Conservation (phyloP, 2,797 vertebrate species). For the Antennarius maculatus region DNA sequence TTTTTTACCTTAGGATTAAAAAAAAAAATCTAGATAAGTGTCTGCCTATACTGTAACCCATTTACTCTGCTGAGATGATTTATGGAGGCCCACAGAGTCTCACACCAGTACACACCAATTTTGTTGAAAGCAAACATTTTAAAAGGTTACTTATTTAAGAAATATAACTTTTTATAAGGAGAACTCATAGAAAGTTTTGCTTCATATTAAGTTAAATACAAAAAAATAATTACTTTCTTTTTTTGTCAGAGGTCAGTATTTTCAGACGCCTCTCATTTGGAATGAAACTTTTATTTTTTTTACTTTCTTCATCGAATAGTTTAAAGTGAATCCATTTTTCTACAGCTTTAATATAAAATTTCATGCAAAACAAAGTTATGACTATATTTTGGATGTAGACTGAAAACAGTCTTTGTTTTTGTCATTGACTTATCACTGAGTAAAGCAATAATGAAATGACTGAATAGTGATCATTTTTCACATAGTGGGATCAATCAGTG, state of each 20-base stretch:
- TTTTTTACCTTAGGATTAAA: constrained; percentile 26
- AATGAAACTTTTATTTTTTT: constrained; percentile 10
- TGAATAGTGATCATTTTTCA: not conserved
- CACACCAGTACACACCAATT: constrained; percentile 8
- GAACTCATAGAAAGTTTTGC: constrained; percentile 12
- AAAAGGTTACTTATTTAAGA: constrained; percentile 10
- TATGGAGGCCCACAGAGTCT: constrained; percentile 43
- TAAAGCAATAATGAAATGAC: constrained; percentile 34
- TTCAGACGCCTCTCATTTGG: constrained; percentile 32
- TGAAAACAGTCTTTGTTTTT: constrained; percentile 35
- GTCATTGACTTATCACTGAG: not conserved
- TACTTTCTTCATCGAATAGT: constrained; percentile 17
- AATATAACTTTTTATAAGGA: constrained; percentile 35
- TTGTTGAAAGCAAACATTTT: constrained; percentile 47
- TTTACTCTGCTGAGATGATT: constrained; percentile 43
- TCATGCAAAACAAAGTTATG: constrained; percentile 10
- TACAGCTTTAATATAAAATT: constrained; percentile 39
- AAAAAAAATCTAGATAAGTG: constrained; percentile 5
- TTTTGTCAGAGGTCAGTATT: constrained; percentile 43
- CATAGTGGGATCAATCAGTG: not conserved
- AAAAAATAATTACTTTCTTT: not conserved
- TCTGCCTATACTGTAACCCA: constrained; percentile 35
- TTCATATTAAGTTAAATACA: constrained; percentile 33
- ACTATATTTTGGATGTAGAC: constrained; percentile 36
- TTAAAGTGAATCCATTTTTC: constrained; percentile 17